Evolutionary conservation across 2,888 invertebrate species (phyloP).

Genomic region (Embidobia sp.): DNA sequence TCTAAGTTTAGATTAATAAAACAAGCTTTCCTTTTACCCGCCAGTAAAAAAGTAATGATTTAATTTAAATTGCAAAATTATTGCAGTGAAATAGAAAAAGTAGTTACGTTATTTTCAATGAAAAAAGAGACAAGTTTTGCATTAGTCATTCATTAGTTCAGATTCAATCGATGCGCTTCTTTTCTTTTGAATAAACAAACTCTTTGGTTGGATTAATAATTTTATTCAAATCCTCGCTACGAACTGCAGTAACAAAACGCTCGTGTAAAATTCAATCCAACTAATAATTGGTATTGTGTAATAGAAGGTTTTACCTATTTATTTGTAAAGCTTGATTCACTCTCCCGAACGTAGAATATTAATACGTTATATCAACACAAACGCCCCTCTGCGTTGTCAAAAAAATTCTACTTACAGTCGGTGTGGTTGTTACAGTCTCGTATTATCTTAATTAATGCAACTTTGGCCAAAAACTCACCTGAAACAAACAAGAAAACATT

Average conservation of each 20-base stretch:
- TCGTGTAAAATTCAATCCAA: too few relatives aligned
- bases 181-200: not conserved
- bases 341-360: too few relatives aligned
- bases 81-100: constrained; percentile 4
- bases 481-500: constrained; percentile 39
- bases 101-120: constrained; percentile 4
- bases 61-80: constrained; percentile 24
- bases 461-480: constrained; percentile 43
- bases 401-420: constrained; percentile 19
- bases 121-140: constrained; percentile 17
- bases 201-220: not conserved
- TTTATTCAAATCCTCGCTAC: too few relatives aligned
- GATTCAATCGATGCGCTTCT: constrained; percentile 7
- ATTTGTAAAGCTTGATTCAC: too few relatives aligned
- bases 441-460: not conserved
- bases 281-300: too few relatives aligned
- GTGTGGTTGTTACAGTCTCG: not conserved
- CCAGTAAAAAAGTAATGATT: not conserved
- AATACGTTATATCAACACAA: too few relatives aligned
- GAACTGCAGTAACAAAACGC: too few relatives aligned
- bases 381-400: too few relatives aligned
- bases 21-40: not conserved
- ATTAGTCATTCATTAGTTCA: constrained; percentile 4
- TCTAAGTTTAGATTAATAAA: constrained; percentile 33
- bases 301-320: too few relatives aligned